Base-by-base conservation (phyloP, 2,113 vertebrate genomes). In the Thamnaconus septentrionalis region DNA sequence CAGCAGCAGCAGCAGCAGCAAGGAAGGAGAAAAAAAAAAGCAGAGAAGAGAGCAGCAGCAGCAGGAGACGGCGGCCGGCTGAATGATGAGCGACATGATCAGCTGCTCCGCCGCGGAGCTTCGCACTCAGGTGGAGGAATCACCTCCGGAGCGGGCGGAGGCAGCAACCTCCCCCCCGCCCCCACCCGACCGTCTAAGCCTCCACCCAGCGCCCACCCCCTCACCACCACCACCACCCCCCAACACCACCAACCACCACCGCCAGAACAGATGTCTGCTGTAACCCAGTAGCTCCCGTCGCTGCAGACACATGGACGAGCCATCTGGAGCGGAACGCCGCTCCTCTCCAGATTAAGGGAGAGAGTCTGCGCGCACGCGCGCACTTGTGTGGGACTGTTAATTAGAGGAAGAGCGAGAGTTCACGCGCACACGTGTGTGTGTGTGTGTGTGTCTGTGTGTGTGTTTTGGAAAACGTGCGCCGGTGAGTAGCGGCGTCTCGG, bases 241-340 rank as follows among this genome's bases (percentile, higher is more conserved):
- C 83, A 82, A 79, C 87, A 84, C 78, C 78, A 80, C 71, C 82
- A 73, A 52, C 84, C 85, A 86, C 84, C 89, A 90, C 80, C 86
- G 85, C 79, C 82, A 83, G 88, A 93, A 88, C 92, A 93, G 92
- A 93, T 93, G 91, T 92, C 90, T 90, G 89, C 90, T 88, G 91
- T 92, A 92, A 92, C 92, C 89, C 90, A 91, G 90, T 86, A 90
- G 90, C 90, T 92, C 91, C 86, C 90, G 80, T 89, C 73, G 84
- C 89, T 90, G 90, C 85, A 87, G 90, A 92, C 92, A 92, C 91
- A 93, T 91, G 90, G 91, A 92, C 82, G 81, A 71, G 74, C 91
- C 92, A 93, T 92, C 92, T 93, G 91, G 91, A 91, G 82, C 75
- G 78, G 83, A 91, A 88, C 85, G 79, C 80, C 58, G 83, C 83